Percentiles rank a stretch among this genome's conserved stretches.
These are phyloP conservation scores for Eptesicus fuscus DNA, from an alignment of 2,113 vertebrate genomes.

Conservation along the genomic window DNA sequence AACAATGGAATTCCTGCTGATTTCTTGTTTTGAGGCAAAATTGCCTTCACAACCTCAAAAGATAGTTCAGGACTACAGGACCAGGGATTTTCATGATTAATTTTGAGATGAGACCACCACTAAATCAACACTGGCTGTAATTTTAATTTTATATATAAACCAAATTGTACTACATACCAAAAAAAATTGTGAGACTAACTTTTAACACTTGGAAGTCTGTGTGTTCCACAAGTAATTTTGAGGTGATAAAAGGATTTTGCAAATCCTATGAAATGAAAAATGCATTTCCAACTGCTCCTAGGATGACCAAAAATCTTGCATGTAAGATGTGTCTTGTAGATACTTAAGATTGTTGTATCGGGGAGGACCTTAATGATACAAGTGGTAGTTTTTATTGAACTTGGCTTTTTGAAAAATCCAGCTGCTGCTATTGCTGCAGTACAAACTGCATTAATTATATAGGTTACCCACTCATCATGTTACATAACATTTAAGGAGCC, in stretches of 20 bases:
- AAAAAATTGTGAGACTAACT: slow-evolving; percentile 45
- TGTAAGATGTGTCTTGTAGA: slow-evolving; percentile 6
- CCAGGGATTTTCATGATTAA: not conserved
- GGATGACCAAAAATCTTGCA: slow-evolving; percentile 55
- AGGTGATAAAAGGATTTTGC: slow-evolving; percentile 62
- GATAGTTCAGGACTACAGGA: not conserved
- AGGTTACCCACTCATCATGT: not conserved
- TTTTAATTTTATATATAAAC: slow-evolving; percentile 30
- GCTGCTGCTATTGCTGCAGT: not conserved
- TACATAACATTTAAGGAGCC: not conserved
- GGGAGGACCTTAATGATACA: not conserved
- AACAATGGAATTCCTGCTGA: not conserved
- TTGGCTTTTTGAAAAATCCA: not conserved
- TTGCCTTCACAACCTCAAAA: not conserved
- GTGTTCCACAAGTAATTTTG: slow-evolving; percentile 59
- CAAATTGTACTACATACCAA: not conserved
- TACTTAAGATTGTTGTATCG: slow-evolving; percentile 34
- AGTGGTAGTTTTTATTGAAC: not conserved
- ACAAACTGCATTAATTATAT: not conserved
- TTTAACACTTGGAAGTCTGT: slow-evolving; percentile 61
- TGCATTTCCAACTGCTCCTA: slow-evolving; percentile 65
- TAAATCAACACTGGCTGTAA: not conserved
- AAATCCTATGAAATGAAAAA: slow-evolving; percentile 72
- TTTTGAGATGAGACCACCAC: not conserved
- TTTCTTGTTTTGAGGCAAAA: not conserved